Conservation (phyloP, 2,797 vertebrate species). For the Enteromius viviparus region DNA sequence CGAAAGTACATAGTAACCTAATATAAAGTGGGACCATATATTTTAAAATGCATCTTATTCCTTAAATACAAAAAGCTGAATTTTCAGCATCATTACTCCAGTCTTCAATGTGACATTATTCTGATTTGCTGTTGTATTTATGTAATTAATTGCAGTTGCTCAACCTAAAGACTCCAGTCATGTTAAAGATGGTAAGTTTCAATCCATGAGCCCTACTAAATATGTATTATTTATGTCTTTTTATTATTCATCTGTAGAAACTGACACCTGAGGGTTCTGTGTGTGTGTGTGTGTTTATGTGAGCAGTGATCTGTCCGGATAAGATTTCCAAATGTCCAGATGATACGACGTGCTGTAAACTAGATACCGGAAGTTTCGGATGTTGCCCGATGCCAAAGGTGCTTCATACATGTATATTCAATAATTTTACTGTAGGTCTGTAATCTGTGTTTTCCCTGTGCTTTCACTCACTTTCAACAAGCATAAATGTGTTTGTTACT, state of each 20-base stretch:
- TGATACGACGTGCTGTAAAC: slow-evolving; percentile 79
- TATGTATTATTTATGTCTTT: not conserved
- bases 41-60: not conserved
- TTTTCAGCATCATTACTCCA: not conserved
- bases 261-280: not conserved
- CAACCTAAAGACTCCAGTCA: not conserved
- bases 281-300: slow-evolving; percentile 21
- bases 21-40: not conserved
- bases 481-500: not conserved
- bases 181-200: slow-evolving; percentile 8
- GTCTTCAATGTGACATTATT: not conserved
- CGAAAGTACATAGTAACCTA: too few relatives aligned
- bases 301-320: slow-evolving; percentile 74
- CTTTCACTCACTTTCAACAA: not conserved
- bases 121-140: not conserved
- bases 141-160: not conserved
- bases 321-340: slow-evolving; percentile 71
- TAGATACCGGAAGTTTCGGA: slow-evolving; percentile 70
- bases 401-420: slow-evolving; percentile 45
- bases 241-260: slow-evolving; percentile 3
- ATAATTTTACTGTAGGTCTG: not conserved
- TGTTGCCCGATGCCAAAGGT: slow-evolving; percentile 77
- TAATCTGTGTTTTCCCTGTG: not conserved
- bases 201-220: not conserved
- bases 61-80: not conserved